Base-by-base conservation (phyloP, 1,140 invertebrate species). In the Lepidostoma basale region DNA sequence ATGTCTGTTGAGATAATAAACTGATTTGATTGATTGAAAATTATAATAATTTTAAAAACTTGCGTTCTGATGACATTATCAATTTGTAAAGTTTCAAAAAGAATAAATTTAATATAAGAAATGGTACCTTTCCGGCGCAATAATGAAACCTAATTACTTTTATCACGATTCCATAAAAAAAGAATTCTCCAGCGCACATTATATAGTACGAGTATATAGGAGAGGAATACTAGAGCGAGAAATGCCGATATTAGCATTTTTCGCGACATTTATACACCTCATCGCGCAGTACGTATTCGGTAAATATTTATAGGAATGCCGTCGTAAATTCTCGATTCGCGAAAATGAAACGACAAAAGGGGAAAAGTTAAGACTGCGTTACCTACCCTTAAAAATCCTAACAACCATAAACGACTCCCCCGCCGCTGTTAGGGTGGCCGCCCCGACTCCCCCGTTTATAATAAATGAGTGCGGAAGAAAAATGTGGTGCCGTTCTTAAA, bases 301-400 rank as follows among this genome's bases (percentile, higher is more conserved):
- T 72, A 72, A 72, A 72, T 72, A 72, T 72, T 72, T 72, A 72
- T 72, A 69, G 66, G 44, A 72, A 72, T 68, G 59, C 62, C 47
- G 62, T 58, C 62, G 70, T 72, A 72, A 72, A 72, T 72, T 72
- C 70, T 68, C 59, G 67, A 69, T 66, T 72, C 70, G 67, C 45
- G 70, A 72, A 72, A 72, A 72, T 72, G 70, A 72, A 72, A 72
- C 70, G 70, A 72, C 68, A 72, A 72, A 33, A 72, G 70, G 70
- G 70, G 67, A 66, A 72, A 72, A 72, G 70, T 72, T 72, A 72
- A 72, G 70, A 65, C 67, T 66, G 56, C 69, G 36, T 22, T 36
- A 58, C 63, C 62, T 52, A 63, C 69, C 70, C 59, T 68, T 68
- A 69, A 73, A 73, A 73, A 73, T 73, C 71, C 71, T 65, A 67